Conservation (phyloP, 37 sponge, comb jelly and placozoan genomes). For the Spongilla lacustris region DNA sequence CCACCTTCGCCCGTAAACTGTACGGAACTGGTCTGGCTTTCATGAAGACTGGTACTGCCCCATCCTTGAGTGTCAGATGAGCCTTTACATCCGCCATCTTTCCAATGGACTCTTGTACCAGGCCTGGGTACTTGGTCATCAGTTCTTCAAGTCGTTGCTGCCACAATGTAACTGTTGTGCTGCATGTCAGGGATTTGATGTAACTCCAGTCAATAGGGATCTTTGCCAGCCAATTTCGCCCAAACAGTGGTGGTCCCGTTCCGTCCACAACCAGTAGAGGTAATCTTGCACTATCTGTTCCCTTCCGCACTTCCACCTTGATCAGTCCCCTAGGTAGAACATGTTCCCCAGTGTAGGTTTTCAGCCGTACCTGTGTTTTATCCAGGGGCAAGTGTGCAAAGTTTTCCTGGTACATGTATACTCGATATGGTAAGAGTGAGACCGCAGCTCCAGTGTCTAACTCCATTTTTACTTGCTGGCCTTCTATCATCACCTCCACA, state of each 20-base stretch:
- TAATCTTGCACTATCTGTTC: neutral
- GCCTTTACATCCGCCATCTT: constrained; percentile 4
- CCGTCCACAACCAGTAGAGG: constrained; percentile 8
- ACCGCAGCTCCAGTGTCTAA: constrained; percentile 16
- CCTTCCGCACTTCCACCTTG: neutral
- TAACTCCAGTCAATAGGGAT: constrained; percentile 7
- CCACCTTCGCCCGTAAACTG: constrained; percentile 28
- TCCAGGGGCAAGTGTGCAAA: neutral
- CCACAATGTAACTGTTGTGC: no score
- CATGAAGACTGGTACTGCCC: constrained; percentile 6
- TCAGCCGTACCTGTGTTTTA: neutral
- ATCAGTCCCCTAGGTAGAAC: neutral
- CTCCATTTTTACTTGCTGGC: constrained; percentile 1
- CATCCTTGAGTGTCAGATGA: neutral
- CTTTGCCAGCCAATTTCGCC: constrained; percentile 6
- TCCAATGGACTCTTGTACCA: constrained; percentile 5
- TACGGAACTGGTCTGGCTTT: constrained; percentile 31
- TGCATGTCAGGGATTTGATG: neutral
- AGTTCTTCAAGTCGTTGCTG: neutral
- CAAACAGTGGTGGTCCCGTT: neutral
- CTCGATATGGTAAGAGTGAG: neutral
- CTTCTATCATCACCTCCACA: neutral
- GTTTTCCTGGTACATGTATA: neutral
- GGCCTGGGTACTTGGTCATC: neutral
- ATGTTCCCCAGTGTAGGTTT: constrained; percentile 21